Evolutionary conservation across 2,797 vertebrate genomes (phyloP).

Genomic region (Aphelocoma californica): DNA sequence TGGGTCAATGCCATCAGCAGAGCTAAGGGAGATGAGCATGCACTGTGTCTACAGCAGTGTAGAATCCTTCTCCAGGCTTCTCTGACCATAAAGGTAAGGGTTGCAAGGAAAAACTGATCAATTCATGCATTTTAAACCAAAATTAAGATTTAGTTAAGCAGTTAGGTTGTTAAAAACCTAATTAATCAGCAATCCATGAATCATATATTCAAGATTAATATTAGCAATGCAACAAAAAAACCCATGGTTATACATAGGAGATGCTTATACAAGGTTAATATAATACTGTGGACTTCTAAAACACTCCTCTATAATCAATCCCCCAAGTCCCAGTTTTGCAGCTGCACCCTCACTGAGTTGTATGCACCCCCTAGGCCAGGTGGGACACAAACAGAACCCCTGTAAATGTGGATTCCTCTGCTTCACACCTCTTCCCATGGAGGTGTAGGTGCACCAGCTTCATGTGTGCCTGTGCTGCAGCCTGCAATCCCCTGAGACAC

Average conservation of each 20-base stretch:
- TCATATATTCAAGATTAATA: neutral
- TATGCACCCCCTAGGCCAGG: no score
- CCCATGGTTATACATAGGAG: neutral
- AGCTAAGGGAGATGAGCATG: neutral
- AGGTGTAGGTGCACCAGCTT: neutral
- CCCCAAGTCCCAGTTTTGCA: neutral
- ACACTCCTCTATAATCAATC: neutral
- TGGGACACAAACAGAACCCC: neutral
- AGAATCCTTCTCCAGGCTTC: neutral
- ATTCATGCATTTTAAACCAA: neutral
- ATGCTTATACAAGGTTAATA: neutral
- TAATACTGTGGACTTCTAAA: neutral
- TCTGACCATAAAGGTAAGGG: neutral
- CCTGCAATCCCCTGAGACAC: neutral
- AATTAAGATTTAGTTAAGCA: neutral
- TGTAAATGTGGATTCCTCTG: neutral
- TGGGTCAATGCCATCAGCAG: neutral
- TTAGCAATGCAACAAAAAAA: neutral
- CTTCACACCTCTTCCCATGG: neutral
- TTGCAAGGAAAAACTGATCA: neutral
- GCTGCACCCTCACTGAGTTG: neutral
- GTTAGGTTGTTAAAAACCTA: neutral
- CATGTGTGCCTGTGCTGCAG: neutral
- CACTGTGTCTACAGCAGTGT: accelerated
- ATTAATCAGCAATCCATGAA: neutral